phyloP scores from a whole-genome alignment of 2,888 invertebrate genomes.

The Lithophane semibrunnea region DNA sequence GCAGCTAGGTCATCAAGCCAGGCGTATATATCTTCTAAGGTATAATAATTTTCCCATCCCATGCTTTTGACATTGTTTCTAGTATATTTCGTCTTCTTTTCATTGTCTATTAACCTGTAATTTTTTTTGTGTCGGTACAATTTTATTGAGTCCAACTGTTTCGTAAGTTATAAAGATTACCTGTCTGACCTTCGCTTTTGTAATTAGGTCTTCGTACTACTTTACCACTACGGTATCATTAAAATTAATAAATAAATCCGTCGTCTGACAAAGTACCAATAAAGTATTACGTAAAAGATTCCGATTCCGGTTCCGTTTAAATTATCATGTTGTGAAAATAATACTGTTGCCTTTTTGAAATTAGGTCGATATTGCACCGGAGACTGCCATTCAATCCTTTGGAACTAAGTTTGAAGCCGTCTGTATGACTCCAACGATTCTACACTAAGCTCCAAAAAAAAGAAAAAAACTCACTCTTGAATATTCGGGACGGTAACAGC shows the following conservation, averaged over 20 bases:
- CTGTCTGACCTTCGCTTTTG: constrained; percentile 1
- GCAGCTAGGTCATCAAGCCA: constrained; percentile 90
- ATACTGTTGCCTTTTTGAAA: background rate
- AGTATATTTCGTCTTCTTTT: constrained; percentile 77
- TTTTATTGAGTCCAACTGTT: background rate
- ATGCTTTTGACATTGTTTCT: constrained; percentile 78
- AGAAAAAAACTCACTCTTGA: constrained; percentile 82
- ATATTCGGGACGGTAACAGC: constrained; percentile 85
- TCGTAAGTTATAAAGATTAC: background rate
- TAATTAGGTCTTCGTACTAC: background rate
- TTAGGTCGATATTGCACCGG: background rate
- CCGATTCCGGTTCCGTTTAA: too few relatives aligned
- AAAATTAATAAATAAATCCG: background rate
- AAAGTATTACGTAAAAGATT: too few relatives aligned
- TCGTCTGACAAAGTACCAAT: background rate
- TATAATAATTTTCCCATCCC: constrained; percentile 91
- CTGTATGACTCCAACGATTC: background rate
- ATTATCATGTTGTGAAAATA: too few relatives aligned
- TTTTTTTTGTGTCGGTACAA: background rate
- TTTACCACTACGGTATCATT: background rate
- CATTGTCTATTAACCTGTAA: constrained; percentile 88
- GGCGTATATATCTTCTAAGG: constrained; percentile 90
- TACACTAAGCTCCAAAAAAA: background rate
- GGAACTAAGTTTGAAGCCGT: too few relatives aligned
- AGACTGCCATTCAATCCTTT: background rate